phyloP scores from a whole-genome alignment of 2,113 vertebrate species.

The Indicator indicator region DNA sequence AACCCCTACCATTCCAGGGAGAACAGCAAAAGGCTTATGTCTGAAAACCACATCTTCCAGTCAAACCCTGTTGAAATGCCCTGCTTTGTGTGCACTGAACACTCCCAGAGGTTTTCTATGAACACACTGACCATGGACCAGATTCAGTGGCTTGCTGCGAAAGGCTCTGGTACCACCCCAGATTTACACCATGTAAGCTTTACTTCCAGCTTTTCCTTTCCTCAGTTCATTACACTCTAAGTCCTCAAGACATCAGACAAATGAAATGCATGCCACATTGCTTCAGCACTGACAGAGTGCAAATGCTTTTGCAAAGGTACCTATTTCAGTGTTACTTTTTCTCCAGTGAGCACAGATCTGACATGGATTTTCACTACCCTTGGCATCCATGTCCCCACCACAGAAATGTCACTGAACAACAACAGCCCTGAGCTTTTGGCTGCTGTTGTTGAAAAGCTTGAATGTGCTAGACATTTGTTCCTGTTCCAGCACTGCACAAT shows the following conservation, averaged over 20 bases:
- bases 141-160: background rate
- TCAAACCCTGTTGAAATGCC: background rate
- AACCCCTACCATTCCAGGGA: background rate
- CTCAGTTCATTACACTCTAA: background rate
- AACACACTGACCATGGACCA: accelerated
- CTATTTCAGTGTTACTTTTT: background rate
- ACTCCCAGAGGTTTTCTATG: background rate
- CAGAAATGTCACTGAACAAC: background rate
- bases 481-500: background rate
- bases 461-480: background rate
- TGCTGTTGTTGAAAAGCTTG: background rate
- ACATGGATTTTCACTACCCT: background rate
- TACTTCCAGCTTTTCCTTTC: background rate
- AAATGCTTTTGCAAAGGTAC: background rate
- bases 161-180: background rate
- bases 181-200: background rate
- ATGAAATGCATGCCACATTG: background rate
- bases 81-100: background rate
- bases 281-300: background rate
- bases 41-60: background rate
- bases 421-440: background rate
- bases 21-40: background rate
- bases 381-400: background rate
- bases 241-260: background rate
- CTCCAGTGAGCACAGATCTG: background rate